phyloP scores from a whole-genome alignment of 2,888 invertebrate species.

The Nymphalis urticae region DNA sequence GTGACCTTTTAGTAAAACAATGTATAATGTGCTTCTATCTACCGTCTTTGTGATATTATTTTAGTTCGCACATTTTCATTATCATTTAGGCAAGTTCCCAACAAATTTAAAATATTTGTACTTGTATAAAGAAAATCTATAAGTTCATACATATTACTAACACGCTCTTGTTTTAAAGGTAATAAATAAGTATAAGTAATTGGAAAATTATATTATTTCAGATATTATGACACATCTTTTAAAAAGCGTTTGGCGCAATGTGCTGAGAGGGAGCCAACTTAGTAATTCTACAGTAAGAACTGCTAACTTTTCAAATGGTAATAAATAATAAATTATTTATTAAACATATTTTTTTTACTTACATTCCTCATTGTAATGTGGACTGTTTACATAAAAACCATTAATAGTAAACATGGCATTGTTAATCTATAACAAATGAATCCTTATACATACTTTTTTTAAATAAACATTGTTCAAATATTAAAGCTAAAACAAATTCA shows the following conservation, averaged over 20 bases:
- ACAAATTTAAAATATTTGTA: neutral
- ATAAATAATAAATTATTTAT: neutral
- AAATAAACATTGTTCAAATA: no score
- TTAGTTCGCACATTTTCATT: neutral
- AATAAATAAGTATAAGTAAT: neutral
- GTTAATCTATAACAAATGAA: no score
- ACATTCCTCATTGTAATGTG: no score
- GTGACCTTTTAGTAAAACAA: no score
- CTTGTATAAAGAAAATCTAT: neutral
- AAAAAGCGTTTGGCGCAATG: constrained; percentile 46
- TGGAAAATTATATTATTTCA: constrained; percentile 20
- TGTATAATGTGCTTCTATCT: neutral
- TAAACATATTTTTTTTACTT: no score
- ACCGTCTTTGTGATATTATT: neutral
- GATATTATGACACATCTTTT: constrained; percentile 44
- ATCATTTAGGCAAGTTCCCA: constrained; percentile 6
- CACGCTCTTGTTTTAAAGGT: neutral
- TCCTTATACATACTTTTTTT: no score
- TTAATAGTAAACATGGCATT: no score
- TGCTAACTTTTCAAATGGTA: constrained; percentile 54
- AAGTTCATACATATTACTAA: neutral
- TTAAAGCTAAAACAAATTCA: no score
- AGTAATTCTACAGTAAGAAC: constrained; percentile 49
- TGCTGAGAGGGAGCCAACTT: constrained; percentile 44
- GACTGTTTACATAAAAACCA: no score